Percentiles rank a stretch among this genome's conserved stretches.
These are phyloP conservation scores for Orthosia gothica DNA, from an alignment of 2,888 invertebrate species.

Conservation along the genomic window DNA sequence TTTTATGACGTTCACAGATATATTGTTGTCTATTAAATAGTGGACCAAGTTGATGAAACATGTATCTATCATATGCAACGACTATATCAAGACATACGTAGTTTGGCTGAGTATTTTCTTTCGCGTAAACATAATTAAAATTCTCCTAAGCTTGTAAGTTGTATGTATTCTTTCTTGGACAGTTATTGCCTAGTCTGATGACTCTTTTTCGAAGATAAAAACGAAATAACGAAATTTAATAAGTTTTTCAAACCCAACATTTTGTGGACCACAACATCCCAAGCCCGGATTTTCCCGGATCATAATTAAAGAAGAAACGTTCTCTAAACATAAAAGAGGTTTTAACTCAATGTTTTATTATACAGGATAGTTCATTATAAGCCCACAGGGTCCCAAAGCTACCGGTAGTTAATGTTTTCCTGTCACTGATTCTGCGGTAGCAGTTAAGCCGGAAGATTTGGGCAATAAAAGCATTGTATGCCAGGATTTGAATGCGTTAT, in stretches of 20 bases:
- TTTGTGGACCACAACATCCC: not conserved
- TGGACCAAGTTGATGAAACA: not conserved
- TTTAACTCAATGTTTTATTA: slow-evolving; percentile 43
- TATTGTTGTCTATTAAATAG: not conserved
- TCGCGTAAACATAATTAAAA: too few relatives aligned
- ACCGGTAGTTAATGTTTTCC: slow-evolving; percentile 62
- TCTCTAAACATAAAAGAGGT: slow-evolving; percentile 36
- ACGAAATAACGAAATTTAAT: too few relatives aligned
- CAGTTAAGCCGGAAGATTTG: slow-evolving; percentile 60
- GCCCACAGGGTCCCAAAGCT: slow-evolving; percentile 35
- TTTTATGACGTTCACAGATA: not conserved
- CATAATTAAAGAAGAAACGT: slow-evolving; percentile 39
- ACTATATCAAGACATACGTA: too few relatives aligned
- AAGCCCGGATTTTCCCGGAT: slow-evolving; percentile 22
- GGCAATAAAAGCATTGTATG: slow-evolving; percentile 57
- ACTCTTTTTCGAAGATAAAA: too few relatives aligned
- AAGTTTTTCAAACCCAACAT: too few relatives aligned
- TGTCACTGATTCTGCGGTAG: slow-evolving; percentile 26
- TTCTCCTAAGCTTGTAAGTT: too few relatives aligned
- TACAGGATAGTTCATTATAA: slow-evolving; percentile 60
- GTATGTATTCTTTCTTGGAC: too few relatives aligned
- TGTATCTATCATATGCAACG: not conserved
- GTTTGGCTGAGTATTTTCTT: too few relatives aligned
- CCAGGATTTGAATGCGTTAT: slow-evolving; percentile 39
- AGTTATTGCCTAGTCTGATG: too few relatives aligned